Evolutionary conservation across 2,113 vertebrate species (phyloP), one percentile per base, ranked within the genome.

Genomic region (Balaeniceps rex): DNA sequence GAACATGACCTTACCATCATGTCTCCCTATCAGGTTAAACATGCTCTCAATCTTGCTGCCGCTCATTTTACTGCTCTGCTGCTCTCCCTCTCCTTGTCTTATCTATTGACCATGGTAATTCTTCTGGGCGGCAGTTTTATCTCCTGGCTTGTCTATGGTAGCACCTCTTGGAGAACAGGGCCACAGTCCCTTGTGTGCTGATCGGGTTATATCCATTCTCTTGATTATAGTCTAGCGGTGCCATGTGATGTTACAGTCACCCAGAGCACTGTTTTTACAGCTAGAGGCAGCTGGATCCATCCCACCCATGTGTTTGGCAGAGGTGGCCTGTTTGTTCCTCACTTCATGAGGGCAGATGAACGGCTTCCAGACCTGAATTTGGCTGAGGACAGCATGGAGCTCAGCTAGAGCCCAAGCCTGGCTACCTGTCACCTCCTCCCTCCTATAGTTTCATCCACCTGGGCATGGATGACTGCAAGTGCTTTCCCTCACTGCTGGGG

Each of bases 331-430:
- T 57, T 74, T 55, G 34, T 9, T 77, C 44, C 71, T 64, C 79
- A 19, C 9, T 51, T 40, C 42, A 33, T 1, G 1, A 0, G 6
- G 8, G 29, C 3, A 3, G 14, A 21, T 12, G 14, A 75, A 40
- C 0, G 0, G 2, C 49, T 94, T 61, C 40, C 22, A 26, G 4
- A 14, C 11, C 36, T 54, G 54, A 81, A 34, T 9, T 63, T 68
- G 42, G 3, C 58, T 44, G 64, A 52, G 28, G 12, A 18, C 26
- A 77, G 10, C 58, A 19, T 0, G 0, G 76, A 86, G 51, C 34
- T 66, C 68, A 76, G 54, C 26, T 14, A 7, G 36, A 79, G 21
- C 38, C 13, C 1, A 4, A 58, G 40, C 55, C 55, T 76, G 28
- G 22, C 38, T 49, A 2, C 23, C 23, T 61, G 68, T 74, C 25